phyloP scores from a whole-genome alignment of 2,888 invertebrate species.

The Cyclophora albipunctata region DNA sequence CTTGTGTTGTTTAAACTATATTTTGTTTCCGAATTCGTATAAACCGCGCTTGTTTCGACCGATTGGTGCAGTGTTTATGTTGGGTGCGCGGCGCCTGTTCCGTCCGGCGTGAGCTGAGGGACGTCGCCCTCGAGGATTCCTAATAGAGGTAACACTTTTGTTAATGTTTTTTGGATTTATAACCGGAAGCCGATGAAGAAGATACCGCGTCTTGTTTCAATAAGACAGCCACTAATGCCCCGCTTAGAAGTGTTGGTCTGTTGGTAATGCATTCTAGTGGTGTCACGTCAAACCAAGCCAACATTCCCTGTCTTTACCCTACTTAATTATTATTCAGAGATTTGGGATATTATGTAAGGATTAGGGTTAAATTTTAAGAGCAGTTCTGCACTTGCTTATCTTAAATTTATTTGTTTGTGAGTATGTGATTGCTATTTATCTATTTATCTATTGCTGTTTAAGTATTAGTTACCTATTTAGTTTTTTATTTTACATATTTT shows the following conservation, averaged over 20 bases:
- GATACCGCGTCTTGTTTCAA: constrained; percentile 13
- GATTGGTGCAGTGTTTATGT: constrained; percentile 74
- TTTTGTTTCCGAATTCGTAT: constrained; percentile 26
- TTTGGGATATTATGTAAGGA: constrained; percentile 16
- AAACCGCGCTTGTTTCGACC: constrained; percentile 47
- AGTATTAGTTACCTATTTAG: no score
- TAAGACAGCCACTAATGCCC: no score
- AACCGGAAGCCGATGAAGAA: constrained; percentile 13
- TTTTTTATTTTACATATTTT: no score
- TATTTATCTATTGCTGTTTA: no score
- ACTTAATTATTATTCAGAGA: constrained; percentile 9
- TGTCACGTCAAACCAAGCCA: not conserved
- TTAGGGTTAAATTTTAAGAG: no score
- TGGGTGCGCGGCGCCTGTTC: constrained; percentile 60
- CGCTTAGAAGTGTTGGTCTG: no score
- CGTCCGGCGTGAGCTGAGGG: constrained; percentile 59
- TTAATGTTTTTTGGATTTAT: constrained; percentile 32
- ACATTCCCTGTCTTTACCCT: not conserved
- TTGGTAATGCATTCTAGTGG: no score
- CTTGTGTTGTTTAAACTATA: constrained; percentile 50
- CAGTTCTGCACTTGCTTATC: no score
- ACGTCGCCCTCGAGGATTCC: constrained; percentile 67
- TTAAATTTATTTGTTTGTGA: no score
- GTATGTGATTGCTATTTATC: no score
- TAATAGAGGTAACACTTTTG: constrained; percentile 56